These are phyloP conservation scores for Sminthopsis crassicaudata DNA, from an alignment of 2,113 vertebrate species.

Conservation along the genomic window DNA sequence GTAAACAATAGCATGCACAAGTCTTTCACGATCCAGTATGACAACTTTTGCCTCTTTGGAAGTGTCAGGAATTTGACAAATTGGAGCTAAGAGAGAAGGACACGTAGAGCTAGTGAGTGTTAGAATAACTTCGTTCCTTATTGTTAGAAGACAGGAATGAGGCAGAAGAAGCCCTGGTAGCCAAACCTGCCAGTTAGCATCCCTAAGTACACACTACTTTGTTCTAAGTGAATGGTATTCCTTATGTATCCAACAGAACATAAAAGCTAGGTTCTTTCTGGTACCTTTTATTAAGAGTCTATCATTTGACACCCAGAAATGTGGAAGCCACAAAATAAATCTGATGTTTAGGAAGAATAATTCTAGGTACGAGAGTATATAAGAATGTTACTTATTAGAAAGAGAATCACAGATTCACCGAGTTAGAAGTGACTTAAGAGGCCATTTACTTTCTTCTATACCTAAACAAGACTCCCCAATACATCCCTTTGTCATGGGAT, in stretches of 20 bases:
- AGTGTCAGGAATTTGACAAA: neutral
- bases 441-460: neutral
- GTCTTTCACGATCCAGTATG: neutral
- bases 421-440: neutral
- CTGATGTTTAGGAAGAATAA: neutral
- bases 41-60: neutral
- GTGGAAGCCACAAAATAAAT: neutral
- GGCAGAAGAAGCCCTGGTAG: neutral
- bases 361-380: neutral
- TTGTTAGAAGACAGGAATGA: neutral
- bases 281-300: neutral
- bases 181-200: neutral
- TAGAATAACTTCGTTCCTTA: neutral
- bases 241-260: neutral
- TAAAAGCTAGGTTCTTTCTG: neutral
- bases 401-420: neutral
- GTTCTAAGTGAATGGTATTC: neutral
- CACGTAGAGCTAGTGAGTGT: neutral
- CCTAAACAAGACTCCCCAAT: neutral
- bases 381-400: neutral
- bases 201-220: rapidly evolving
- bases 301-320: neutral
- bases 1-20: neutral
- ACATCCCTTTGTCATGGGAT: no score
- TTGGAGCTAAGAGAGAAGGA: neutral